Percentiles rank a stretch among this genome's conserved stretches.
Conservation (phyloP, 2,113 vertebrate species). For the Paracanthobrama guichenoti region DNA sequence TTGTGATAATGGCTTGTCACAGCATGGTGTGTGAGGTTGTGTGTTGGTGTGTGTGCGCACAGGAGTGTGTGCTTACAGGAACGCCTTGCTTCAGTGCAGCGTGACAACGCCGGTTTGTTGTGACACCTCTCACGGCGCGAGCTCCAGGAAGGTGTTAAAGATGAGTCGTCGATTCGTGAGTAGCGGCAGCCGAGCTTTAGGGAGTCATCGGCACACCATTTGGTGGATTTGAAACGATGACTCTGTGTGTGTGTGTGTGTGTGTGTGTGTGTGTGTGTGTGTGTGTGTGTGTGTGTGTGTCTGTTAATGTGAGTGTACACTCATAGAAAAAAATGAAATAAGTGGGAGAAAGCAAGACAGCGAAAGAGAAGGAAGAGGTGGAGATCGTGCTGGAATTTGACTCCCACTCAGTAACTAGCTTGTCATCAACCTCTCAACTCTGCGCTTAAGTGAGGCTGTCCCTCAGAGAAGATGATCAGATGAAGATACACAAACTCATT, state of each 20-base stretch:
- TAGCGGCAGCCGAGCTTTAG: constrained; percentile 58
- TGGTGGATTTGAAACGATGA: constrained; percentile 66
- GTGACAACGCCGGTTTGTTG: constrained; percentile 73
- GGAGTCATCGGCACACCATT: constrained; percentile 67
- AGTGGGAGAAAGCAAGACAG: constrained; percentile 47
- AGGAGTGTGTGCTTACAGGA: constrained; percentile 51
- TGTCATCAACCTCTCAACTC: constrained; percentile 48
- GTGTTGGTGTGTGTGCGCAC: constrained; percentile 17
- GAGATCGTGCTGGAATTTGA: constrained; percentile 61
- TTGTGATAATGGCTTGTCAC: constrained; percentile 37
- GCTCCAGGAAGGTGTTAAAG: constrained; percentile 65
- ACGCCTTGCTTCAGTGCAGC: constrained; percentile 55
- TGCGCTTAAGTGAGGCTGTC: constrained; percentile 26
- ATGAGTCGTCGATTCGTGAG: constrained; percentile 62
- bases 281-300: constrained; percentile 15
- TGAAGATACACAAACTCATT: constrained; percentile 36
- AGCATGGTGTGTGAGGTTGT: constrained; percentile 20
- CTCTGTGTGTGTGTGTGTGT: constrained; percentile 51
- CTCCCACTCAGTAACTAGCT: constrained; percentile 57
- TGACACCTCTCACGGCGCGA: constrained; percentile 67
- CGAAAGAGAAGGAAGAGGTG: constrained; percentile 58
- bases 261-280: constrained; percentile 35
- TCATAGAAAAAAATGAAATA: constrained; percentile 27
- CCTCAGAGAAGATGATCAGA: constrained; percentile 32
- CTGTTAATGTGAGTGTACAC: constrained; percentile 27